Conservation (phyloP, 2,888 invertebrate species). For the Folsomia manolachei region DNA sequence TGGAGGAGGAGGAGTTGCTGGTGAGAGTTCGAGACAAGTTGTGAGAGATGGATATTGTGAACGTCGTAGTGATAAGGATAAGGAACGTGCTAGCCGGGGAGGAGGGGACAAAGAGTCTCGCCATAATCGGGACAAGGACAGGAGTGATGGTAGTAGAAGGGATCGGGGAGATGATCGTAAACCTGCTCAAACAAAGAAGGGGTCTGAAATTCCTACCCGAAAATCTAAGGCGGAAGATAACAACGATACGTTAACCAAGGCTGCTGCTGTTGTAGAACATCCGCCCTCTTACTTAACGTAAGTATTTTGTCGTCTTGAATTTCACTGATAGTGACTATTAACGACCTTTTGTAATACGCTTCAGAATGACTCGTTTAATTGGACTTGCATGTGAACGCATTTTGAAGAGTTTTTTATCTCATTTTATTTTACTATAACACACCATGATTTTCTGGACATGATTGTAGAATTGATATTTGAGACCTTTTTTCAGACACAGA, state of each 20-base stretch:
- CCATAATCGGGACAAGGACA: conserved; percentile 29
- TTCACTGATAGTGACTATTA: too few relatives aligned
- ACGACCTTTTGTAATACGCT: too few relatives aligned
- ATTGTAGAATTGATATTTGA: not conserved
- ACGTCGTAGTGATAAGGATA: not conserved
- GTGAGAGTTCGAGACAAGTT: not conserved
- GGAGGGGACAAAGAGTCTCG: conserved; percentile 6
- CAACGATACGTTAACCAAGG: conserved; percentile 9
- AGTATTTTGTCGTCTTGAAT: conserved; percentile 52
- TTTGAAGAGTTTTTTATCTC: too few relatives aligned
- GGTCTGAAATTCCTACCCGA: not conserved
- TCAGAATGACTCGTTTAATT: too few relatives aligned
- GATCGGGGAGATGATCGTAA: conserved; percentile 34
- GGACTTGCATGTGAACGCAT: too few relatives aligned
- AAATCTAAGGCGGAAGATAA: conserved; percentile 14
- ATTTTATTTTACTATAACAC: too few relatives aligned
- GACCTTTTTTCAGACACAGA: too few relatives aligned
- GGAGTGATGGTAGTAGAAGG: conserved; percentile 24
- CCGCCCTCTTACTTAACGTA: conserved; percentile 63
- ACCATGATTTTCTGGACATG: not conserved
- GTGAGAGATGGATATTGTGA: not conserved
- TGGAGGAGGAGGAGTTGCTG: not conserved
- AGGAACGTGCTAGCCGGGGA: conserved; percentile 12
- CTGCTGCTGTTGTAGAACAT: conserved; percentile 52
- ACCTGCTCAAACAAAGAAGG: not conserved